phyloP scores from a whole-genome alignment of 37 sponge, comb jelly and placozoan genomes.

The Chondrilla cf. caribensis region DNA sequence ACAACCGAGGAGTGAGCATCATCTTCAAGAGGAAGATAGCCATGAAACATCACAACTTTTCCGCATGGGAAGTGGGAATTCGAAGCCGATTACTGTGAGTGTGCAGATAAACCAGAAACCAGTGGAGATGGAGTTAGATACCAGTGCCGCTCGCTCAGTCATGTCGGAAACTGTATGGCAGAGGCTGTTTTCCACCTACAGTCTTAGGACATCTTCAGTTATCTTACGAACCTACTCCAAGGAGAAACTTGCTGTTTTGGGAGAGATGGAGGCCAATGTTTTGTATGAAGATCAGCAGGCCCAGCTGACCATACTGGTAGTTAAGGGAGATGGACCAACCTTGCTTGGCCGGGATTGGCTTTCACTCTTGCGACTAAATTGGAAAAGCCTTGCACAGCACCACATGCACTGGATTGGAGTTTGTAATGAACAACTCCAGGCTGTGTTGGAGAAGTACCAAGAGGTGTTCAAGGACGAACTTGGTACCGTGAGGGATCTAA shows the following conservation, averaged over 20 bases:
- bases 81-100: not conserved
- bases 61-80: not conserved
- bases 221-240: not conserved
- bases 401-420: too few species aligned
- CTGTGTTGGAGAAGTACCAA: not conserved
- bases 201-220: not conserved
- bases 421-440: not conserved
- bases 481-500: constrained; percentile 12
- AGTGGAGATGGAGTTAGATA: not conserved
- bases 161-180: not conserved
- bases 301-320: not conserved
- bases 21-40: not conserved
- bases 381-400: not conserved
- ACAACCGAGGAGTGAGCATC: not conserved
- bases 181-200: not conserved
- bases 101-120: not conserved
- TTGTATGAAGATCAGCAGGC: not conserved
- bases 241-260: not conserved
- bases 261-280: not conserved
- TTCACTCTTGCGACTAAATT: not conserved
- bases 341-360: not conserved
- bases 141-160: not conserved
- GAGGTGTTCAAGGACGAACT: constrained; percentile 36
- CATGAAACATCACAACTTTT: not conserved
- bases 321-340: not conserved